A percentile compares a stretch with the other conserved stretches of the same genome.
Evolutionary conservation across 2,888 invertebrate species (phyloP).

Genomic region (Hemicrepidius hirtus): DNA sequence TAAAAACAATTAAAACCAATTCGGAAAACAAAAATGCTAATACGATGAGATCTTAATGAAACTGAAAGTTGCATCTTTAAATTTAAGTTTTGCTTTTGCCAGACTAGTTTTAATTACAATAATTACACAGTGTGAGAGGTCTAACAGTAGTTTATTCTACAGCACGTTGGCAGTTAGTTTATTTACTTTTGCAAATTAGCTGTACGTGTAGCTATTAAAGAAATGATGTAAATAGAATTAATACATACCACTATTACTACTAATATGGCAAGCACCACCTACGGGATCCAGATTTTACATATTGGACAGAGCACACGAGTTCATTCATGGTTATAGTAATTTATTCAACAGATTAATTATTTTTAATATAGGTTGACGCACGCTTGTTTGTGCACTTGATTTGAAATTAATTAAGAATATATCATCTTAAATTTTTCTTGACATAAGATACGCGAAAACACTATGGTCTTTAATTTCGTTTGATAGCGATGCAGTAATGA

Average conservation of each 20-base stretch:
- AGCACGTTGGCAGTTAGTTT: conserved; percentile 4
- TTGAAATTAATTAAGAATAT: not conserved
- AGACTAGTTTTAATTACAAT: not conserved
- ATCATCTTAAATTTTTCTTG: not conserved
- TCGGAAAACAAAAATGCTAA: too few species aligned
- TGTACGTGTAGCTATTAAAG: not conserved
- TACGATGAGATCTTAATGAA: too few species aligned
- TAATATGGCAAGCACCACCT: conserved; percentile 22
- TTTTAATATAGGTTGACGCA: not conserved
- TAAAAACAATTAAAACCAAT: too few species aligned
- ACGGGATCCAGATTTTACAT: conserved; percentile 12
- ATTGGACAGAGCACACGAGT: not conserved
- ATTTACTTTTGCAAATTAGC: conserved; percentile 25
- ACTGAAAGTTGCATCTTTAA: too few species aligned
- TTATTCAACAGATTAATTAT: conserved; percentile 13
- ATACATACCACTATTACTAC: conserved; percentile 3
- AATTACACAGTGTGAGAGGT: not conserved
- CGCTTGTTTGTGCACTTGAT: not conserved
- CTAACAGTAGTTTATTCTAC: conserved; percentile 17
- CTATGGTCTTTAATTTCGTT: not conserved
- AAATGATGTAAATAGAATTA: conserved; percentile 12
- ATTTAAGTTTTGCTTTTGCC: too few species aligned
- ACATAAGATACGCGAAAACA: conserved; percentile 9
- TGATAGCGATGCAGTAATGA: conserved; percentile 15
- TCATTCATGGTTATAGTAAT: conserved; percentile 6